phyloP scores from a whole-genome alignment of 2,113 vertebrate species.

The Callipepla squamata region DNA sequence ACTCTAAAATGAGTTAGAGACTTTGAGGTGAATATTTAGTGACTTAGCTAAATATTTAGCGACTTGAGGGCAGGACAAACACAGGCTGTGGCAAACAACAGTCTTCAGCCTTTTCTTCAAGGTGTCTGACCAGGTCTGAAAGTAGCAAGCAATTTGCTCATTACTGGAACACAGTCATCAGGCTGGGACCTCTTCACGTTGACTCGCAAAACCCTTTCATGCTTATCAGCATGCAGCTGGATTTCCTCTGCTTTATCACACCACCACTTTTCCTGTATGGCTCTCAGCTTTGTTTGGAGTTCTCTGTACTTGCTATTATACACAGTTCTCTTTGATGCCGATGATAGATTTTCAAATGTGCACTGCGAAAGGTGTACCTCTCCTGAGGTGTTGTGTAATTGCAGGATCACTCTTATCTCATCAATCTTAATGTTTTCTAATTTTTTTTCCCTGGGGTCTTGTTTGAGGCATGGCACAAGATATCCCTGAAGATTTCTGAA shows the following conservation, averaged over 20 bases:
- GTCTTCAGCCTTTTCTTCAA: not conserved
- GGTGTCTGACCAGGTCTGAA: not conserved
- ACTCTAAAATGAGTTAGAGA: not conserved
- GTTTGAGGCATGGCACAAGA: not conserved
- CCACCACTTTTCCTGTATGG: slow-evolving; percentile 65
- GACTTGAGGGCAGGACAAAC: slow-evolving; percentile 4
- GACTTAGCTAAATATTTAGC: not conserved
- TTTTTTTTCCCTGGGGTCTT: slow-evolving; percentile 33
- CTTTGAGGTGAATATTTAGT: not conserved
- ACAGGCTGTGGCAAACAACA: slow-evolving; percentile 14
- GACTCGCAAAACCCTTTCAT: slow-evolving; percentile 49
- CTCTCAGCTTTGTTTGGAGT: slow-evolving; percentile 67
- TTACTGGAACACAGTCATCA: not conserved
- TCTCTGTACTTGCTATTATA: slow-evolving; percentile 55
- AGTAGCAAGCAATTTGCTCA: not conserved
- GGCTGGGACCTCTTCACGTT: slow-evolving; percentile 36
- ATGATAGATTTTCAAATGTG: slow-evolving; percentile 25
- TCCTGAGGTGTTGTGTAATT: slow-evolving; percentile 53
- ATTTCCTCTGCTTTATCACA: slow-evolving; percentile 71
- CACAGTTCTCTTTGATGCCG: slow-evolving; percentile 57
- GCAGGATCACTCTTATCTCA: slow-evolving; percentile 64
- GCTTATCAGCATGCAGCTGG: slow-evolving; percentile 66
- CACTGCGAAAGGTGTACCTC: slow-evolving; percentile 15
- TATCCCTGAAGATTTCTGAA: slow-evolving; percentile 22
- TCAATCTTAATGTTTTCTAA: slow-evolving; percentile 56